These are phyloP conservation scores for Pseudachorutes palmiensis DNA, from an alignment of 1,140 invertebrate species.

Conservation along the genomic window DNA sequence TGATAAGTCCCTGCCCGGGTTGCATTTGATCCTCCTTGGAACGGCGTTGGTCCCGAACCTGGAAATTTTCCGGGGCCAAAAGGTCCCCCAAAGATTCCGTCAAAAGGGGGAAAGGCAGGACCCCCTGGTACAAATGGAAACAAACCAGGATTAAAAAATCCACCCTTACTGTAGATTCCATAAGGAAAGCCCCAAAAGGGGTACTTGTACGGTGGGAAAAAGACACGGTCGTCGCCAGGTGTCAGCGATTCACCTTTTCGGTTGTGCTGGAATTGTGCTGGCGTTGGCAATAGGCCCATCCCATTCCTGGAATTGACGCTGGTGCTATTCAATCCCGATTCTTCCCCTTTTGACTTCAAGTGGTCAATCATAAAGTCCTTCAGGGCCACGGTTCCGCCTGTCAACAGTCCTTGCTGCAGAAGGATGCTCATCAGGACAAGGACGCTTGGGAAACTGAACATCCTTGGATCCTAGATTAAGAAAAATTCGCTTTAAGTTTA, in stretches of 20 bases:
- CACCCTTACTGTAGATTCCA: constrained; percentile 33
- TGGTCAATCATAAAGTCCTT: not conserved
- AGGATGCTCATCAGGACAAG: not conserved
- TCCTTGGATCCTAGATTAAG: not conserved
- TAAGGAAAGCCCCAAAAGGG: constrained; percentile 38
- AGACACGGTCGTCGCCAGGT: constrained; percentile 30
- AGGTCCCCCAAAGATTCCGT: constrained; percentile 36
- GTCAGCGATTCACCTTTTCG: constrained; percentile 14
- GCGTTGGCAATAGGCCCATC: not conserved
- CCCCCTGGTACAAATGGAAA: constrained; percentile 37
- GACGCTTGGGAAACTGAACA: not conserved
- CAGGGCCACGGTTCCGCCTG: not conserved
- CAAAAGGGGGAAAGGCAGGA: constrained; percentile 32
- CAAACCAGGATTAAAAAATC: constrained; percentile 36
- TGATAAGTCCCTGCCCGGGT: too few species aligned
- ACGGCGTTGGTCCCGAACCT: constrained; percentile 26
- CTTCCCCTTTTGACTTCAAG: not conserved
- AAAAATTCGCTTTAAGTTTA: not conserved
- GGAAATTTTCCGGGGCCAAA: constrained; percentile 35
- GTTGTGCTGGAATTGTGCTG: not conserved
- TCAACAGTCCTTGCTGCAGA: not conserved
- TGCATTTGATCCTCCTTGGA: constrained; percentile 14
- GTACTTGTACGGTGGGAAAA: constrained; percentile 35
- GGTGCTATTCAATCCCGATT: not conserved
- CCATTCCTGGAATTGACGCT: not conserved